Base-by-base conservation (phyloP, 2,888 invertebrate genomes). In the Trichogramma dendrolimi region DNA sequence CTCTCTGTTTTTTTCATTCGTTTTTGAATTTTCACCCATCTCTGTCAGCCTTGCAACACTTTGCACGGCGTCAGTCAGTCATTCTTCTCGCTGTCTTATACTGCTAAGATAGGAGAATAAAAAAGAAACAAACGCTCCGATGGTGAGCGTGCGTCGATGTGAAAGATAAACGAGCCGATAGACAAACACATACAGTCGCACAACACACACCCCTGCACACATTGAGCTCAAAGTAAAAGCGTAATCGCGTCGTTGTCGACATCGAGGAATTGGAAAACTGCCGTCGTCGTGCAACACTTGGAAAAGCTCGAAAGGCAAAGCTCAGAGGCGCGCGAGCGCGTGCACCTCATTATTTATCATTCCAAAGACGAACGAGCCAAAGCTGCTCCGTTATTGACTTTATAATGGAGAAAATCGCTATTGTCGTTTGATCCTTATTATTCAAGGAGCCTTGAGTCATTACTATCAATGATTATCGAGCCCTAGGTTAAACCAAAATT, bases 271-370 rank as follows among this genome's bases (percentile, higher is more conserved):
- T 56, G 64, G 50, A 55, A 61, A 61, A 60, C 42, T 50, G 57
- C 40, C 46, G 42, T 39, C 55, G 27, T 27, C 27, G 27, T 27
- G 27, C 27, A 27, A 27, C 27, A 27, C 27, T 27, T 27, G 27
- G 27, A 27, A 27, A 27, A 27, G 27, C 27, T 27, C 27, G 27
- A 27, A 27, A 27, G 27, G 60, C 8, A 51, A 41, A 27, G 46
- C 54, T 60, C 14, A n/a, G 6, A n/a, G 8, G 47, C 10, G 44
- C 7, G 10, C 6, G 38, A 27, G 41, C 54, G 52, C 27, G 39
- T 38, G 43, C 44, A 51, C 52, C 59, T 64, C 64, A 57, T 64
- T 64, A 64, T 64, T 64, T 64, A 64, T 61, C 60, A 60, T 60
- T 60, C 59, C 52, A 39, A 52, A 4, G 44, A 58, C 55, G 63